A percentile compares a stretch with the other conserved stretches of the same genome.
Conservation (phyloP, 1,140 invertebrate species). For the Eumaeus atala region DNA sequence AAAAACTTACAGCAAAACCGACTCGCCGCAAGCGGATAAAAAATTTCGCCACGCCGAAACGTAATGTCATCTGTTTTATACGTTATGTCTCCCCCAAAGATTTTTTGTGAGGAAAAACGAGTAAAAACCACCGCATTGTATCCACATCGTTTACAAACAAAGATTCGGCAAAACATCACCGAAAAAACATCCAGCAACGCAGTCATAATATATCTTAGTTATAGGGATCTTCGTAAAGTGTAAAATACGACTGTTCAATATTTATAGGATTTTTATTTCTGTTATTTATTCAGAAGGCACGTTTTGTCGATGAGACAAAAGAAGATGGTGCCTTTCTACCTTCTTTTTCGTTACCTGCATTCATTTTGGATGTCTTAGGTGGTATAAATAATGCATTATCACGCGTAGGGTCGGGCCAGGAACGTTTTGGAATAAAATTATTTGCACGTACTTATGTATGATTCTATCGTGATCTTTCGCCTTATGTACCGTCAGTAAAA, state of each 20-base stretch:
- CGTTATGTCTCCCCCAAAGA: constrained; percentile 17
- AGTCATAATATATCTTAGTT: constrained; percentile 66
- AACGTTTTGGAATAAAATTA: constrained; percentile 50
- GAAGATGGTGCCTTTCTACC: constrained; percentile 31
- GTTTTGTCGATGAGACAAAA: constrained; percentile 60
- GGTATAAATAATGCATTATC: constrained; percentile 71
- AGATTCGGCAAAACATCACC: constrained; percentile 50
- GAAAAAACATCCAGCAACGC: constrained; percentile 44
- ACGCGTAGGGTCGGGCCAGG: constrained; percentile 43
- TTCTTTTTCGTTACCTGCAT: constrained; percentile 62
- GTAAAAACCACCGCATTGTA: constrained; percentile 47
- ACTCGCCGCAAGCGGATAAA: background rate
- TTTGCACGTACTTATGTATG: constrained; percentile 41
- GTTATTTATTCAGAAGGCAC: constrained; percentile 63
- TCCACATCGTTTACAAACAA: constrained; percentile 58
- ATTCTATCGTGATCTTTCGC: constrained; percentile 11
- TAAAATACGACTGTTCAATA: constrained; percentile 65
- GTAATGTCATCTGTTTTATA: constrained; percentile 10
- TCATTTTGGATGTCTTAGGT: constrained; percentile 60
- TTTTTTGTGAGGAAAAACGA: constrained; percentile 33
- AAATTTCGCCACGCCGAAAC: constrained; percentile 7
- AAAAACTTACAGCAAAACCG: constrained; percentile 1
- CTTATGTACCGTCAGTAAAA: constrained; percentile 20
- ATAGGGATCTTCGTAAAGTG: constrained; percentile 50
- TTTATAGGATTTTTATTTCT: constrained; percentile 67